A percentile compares a stretch with the other conserved stretches of the same genome.
These are phyloP conservation scores for Athripsodes cinereus DNA, from an alignment of 2,888 invertebrate genomes.

Conservation along the genomic window DNA sequence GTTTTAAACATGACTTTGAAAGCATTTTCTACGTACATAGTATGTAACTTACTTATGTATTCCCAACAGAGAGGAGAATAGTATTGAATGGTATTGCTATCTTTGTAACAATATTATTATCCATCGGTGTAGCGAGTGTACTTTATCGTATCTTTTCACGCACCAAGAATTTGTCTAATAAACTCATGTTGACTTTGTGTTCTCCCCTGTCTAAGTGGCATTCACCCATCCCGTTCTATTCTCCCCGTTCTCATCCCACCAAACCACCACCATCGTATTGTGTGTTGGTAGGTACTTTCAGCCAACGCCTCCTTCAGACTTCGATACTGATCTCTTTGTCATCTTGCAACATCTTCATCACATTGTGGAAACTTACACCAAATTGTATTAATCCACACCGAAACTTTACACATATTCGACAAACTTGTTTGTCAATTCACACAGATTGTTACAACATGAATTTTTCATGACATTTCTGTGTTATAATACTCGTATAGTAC, in stretches of 20 bases:
- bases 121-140: not conserved
- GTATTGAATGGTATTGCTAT: not conserved
- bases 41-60: too few species aligned
- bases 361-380: slow-evolving; percentile 14
- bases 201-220: slow-evolving; percentile 1
- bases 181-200: slow-evolving; percentile 1
- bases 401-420: not conserved
- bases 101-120: not conserved
- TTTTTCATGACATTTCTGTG: too few species aligned
- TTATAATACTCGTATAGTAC: too few species aligned
- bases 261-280: not conserved
- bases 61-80: not conserved
- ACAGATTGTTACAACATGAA: too few species aligned
- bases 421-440: too few species aligned
- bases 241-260: not conserved
- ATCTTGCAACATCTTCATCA: slow-evolving; percentile 1
- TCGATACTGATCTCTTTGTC: slow-evolving; percentile 15
- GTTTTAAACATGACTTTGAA: too few species aligned
- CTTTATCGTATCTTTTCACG: not conserved
- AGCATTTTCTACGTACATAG: too few species aligned
- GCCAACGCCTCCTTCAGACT: not conserved
- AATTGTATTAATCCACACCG: slow-evolving; percentile 5
- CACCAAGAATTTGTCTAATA: slow-evolving; percentile 2
- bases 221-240: not conserved
- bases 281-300: not conserved